A percentile compares a stretch with the other conserved stretches of the same genome.
Evolutionary conservation across 1,140 invertebrate species (phyloP).

Genomic region (Musca vetustissima): DNA sequence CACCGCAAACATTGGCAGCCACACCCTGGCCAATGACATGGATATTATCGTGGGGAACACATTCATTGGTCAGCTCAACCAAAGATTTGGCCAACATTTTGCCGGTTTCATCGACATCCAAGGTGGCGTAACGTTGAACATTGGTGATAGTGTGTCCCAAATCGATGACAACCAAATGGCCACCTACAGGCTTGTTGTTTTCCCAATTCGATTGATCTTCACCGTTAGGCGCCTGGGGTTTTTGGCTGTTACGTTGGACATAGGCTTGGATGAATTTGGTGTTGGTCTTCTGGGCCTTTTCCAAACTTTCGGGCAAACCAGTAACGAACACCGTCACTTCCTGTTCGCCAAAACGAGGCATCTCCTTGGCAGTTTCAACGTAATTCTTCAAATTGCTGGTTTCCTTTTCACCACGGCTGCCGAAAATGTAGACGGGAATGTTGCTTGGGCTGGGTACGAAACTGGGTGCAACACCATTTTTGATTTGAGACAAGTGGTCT

Average conservation of each 20-base stretch:
- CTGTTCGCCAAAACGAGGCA: constrained; percentile 43
- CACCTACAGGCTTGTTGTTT: not conserved
- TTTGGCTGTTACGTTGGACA: constrained; percentile 45
- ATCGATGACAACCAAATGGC: constrained; percentile 36
- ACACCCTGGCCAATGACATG: constrained; percentile 52
- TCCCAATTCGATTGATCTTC: constrained; percentile 22
- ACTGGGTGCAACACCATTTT: constrained; percentile 37
- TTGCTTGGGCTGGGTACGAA: constrained; percentile 44
- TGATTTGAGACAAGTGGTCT: constrained; percentile 38
- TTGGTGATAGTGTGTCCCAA: constrained; percentile 43
- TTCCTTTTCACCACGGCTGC: constrained; percentile 39
- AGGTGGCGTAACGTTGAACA: constrained; percentile 46
- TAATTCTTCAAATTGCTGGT: constrained; percentile 42
- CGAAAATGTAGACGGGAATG: constrained; percentile 43
- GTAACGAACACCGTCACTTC: constrained; percentile 51
- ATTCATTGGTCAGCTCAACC: constrained; percentile 44
- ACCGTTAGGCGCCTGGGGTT: constrained; percentile 32
- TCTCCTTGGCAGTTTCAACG: constrained; percentile 40
- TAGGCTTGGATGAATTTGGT: constrained; percentile 47
- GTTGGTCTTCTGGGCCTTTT: constrained; percentile 41
- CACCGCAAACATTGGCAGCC: constrained; percentile 59
- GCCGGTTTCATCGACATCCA: constrained; percentile 46
- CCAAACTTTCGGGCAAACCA: constrained; percentile 37
- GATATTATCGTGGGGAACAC: constrained; percentile 48
- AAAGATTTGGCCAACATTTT: constrained; percentile 46